phyloP scores from a whole-genome alignment of 2,888 invertebrate species.

The Branchellion lobata region DNA sequence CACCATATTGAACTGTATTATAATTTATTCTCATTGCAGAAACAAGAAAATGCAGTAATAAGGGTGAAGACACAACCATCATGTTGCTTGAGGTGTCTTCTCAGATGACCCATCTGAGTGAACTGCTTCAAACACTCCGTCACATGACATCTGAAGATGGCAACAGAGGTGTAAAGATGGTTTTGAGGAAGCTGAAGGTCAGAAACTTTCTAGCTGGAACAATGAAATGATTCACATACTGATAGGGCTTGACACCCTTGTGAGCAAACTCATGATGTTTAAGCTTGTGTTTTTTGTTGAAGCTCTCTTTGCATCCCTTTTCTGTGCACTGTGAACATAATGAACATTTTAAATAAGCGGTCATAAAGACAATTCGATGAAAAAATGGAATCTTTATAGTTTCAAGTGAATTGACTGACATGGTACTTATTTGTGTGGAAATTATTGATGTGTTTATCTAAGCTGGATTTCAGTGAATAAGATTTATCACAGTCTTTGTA shows the following conservation, averaged over 20 bases:
- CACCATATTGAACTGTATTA: too few relatives aligned
- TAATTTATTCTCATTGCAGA: too few relatives aligned
- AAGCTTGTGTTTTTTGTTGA: slow-evolving; percentile 26
- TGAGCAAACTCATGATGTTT: slow-evolving; percentile 11
- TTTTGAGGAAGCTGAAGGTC: too few relatives aligned
- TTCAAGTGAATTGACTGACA: background rate
- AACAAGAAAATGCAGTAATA: too few relatives aligned
- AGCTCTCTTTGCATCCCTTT: background rate
- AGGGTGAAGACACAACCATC: too few relatives aligned
- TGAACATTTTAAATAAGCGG: too few relatives aligned
- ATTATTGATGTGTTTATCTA: background rate
- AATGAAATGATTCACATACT: too few relatives aligned
- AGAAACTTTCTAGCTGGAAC: too few relatives aligned
- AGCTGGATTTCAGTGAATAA: background rate
- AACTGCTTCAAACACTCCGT: slow-evolving; percentile 25
- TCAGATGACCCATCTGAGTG: slow-evolving; percentile 16
- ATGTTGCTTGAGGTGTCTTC: slow-evolving; percentile 26
- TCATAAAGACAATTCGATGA: too few relatives aligned
- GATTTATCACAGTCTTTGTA: background rate
- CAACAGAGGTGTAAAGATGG: background rate
- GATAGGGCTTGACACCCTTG: slow-evolving; percentile 5
- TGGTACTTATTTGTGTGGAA: background rate
- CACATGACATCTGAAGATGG: background rate
- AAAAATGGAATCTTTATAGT: too few relatives aligned
- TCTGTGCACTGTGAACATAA: slow-evolving; percentile 25